A percentile compares a stretch with the other conserved stretches of the same genome.
These are phyloP conservation scores for Siniperca chuatsi DNA, from an alignment of 2,113 vertebrate genomes.

Conservation along the genomic window DNA sequence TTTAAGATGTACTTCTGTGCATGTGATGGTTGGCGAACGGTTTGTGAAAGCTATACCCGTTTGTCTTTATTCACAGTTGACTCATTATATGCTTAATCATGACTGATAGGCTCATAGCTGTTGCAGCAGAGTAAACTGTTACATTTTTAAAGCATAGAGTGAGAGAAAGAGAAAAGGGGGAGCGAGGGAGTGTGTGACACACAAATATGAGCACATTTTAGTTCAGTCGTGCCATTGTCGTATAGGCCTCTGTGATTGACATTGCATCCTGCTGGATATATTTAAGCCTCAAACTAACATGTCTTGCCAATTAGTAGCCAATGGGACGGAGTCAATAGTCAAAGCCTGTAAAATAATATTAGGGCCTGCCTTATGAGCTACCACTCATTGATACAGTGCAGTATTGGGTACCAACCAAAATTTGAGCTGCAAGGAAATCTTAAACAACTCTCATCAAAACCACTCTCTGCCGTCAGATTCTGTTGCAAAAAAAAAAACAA, in stretches of 20 bases:
- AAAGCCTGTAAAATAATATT: neutral
- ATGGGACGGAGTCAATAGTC: neutral
- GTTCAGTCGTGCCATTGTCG: neutral
- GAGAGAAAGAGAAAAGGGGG: neutral
- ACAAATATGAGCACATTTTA: neutral
- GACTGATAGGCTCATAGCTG: neutral
- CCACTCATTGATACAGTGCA: neutral
- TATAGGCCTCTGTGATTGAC: neutral
- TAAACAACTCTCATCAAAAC: neutral
- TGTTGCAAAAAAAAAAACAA: neutral
- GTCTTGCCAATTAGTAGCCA: neutral
- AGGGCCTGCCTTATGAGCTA: neutral
- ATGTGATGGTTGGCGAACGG: neutral
- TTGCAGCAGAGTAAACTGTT: neutral
- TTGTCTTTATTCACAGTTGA: constrained; percentile 9
- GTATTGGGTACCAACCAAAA: neutral
- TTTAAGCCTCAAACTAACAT: neutral
- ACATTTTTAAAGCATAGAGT: neutral
- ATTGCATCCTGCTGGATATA: neutral
- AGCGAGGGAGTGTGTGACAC: neutral
- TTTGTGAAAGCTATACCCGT: neutral
- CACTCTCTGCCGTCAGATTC: neutral
- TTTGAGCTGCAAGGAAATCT: neutral
- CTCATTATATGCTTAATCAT: neutral
- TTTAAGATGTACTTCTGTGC: neutral